These are phyloP conservation scores for Crypturellus tataupa DNA, from an alignment of 2,797 vertebrate genomes.

Conservation along the genomic window DNA sequence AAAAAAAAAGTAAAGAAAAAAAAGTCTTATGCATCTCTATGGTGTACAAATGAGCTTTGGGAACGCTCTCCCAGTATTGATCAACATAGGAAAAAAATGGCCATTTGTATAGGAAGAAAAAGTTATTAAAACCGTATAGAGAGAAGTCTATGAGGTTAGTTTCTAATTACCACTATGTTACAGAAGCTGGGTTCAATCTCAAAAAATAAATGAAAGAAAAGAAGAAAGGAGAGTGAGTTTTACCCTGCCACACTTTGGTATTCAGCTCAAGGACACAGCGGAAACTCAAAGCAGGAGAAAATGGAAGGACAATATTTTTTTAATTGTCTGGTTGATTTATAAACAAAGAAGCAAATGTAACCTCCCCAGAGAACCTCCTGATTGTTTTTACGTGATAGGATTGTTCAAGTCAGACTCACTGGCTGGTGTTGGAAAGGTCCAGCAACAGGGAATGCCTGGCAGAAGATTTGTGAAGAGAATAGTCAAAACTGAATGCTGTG, in stretches of 20 bases:
- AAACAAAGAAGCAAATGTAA: not conserved
- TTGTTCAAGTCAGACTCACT: not conserved
- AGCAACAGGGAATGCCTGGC: not conserved
- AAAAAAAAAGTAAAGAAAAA: too few species aligned
- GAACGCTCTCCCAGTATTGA: not conserved
- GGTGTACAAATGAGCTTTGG: not conserved
- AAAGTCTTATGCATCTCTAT: rapidly evolving
- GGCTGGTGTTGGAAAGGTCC: not conserved
- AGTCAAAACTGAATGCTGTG: not conserved
- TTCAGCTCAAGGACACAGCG: not conserved
- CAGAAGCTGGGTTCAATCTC: not conserved
- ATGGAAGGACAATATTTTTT: not conserved
- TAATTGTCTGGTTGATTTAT: not conserved
- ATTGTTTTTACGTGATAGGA: not conserved
- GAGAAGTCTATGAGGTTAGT: not conserved
- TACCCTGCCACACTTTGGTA: not conserved
- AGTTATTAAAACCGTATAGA: not conserved
- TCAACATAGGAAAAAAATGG: rapidly evolving
- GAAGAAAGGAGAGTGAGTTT: not conserved
- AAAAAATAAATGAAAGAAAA: not conserved
- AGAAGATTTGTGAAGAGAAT: not conserved
- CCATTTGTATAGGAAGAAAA: not conserved
- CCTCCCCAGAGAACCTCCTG: not conserved
- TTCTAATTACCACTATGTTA: not conserved
- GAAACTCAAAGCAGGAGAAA: not conserved